Evolutionary conservation across 1,140 invertebrate species (phyloP).

Genomic region (Bombus affinis): DNA sequence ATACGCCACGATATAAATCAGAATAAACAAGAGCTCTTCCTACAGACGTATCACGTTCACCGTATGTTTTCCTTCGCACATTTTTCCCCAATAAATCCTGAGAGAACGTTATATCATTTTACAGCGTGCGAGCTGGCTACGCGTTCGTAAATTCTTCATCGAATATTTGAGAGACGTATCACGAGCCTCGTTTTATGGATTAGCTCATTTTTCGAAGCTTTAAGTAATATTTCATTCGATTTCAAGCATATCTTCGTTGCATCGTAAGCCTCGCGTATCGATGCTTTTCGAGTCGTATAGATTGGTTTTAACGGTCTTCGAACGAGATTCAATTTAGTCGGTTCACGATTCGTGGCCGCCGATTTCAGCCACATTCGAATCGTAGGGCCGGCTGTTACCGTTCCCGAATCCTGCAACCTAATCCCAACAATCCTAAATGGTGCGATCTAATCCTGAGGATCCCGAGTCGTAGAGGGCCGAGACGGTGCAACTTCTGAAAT

Average conservation of each 20-base stretch:
- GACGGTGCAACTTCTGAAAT: not conserved
- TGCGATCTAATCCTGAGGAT: slow-evolving; percentile 2
- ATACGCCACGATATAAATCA: not conserved
- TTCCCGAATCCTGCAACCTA: not conserved
- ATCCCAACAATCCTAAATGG: slow-evolving; percentile 17
- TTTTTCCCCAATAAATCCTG: not conserved
- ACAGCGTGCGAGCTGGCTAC: not conserved
- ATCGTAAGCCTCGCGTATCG: too few species aligned
- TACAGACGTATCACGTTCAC: too few species aligned
- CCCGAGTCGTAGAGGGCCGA: not conserved
- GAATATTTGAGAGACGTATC: not conserved
- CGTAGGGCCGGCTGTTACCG: not conserved
- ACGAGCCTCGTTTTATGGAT: not conserved
- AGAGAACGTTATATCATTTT: not conserved
- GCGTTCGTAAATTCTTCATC: not conserved
- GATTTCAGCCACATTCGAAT: not conserved
- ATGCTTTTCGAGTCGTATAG: not conserved
- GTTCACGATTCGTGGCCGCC: not conserved
- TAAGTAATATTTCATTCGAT: too few species aligned
- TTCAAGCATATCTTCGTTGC: too few species aligned
- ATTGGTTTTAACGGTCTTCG: not conserved
- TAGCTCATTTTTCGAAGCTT: not conserved
- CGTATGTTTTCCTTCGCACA: not conserved
- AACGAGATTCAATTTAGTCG: slow-evolving; percentile 6
- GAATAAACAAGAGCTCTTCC: not conserved